Evolutionary conservation across 2,888 invertebrate genomes (phyloP), one percentile per base, ranked within the genome.

Genomic region (Diaprepes abbreviatus): DNA sequence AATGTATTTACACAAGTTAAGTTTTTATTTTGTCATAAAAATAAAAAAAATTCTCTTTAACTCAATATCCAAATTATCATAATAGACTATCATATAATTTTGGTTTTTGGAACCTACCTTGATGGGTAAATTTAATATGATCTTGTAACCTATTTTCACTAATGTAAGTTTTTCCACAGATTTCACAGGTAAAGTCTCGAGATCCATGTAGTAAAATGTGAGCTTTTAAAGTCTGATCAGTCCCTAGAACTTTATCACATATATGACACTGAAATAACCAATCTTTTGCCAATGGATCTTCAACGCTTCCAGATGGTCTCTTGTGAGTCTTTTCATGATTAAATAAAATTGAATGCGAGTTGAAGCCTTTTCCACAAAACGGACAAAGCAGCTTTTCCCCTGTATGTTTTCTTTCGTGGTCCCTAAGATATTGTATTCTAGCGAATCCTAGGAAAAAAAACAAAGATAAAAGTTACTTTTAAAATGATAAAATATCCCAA

Each of bases 351-450:
- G 72, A 73, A 57, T 72, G 68, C 6, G 73, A 72, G 40, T 72
- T 65, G 38, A 74, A 74, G 3, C 66, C 73, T 70, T 66, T 70
- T 2, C 73, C 74, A 55, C 74, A 74, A 62, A 71, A 74, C 9
- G 69, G 66, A 40, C 74, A 73, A 14, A 73, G 33, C 31, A 74
- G 55, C 40, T 67, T 33, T 58, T 73, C 73, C 0, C 74, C 74
- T 9, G 73, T 73, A 40, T 74, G 74, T 36, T 71, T 74, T 36
- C 74, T 40, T 54, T 74, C 74, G 33, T 74, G 74, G 55, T 74
- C 73, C 12, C 16, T 52, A 36, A 73, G 48, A 45, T 74, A 74
- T 31, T 70, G 70, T 48, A 62, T 66, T 43, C 74, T 40, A 5
- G 70, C 59, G 62, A 74, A 74, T 12, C 71, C 74, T 73, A n/a